Percentiles rank a stretch among this genome's conserved stretches.
Evolutionary conservation across 1,140 invertebrate species (phyloP).

Genomic region (Heliconius melpomene): DNA sequence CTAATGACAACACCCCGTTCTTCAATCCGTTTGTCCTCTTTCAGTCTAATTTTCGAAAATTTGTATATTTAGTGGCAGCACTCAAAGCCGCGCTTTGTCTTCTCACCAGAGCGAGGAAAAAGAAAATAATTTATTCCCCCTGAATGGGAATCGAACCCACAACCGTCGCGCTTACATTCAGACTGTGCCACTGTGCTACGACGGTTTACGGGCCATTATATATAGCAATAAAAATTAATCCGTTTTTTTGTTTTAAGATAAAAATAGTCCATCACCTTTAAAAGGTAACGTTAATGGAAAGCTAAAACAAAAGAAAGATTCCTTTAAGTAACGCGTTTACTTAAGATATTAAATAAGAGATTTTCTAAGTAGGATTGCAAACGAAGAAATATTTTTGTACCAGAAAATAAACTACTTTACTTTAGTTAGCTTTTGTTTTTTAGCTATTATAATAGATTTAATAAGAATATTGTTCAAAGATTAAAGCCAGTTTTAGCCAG

Average conservation of each 20-base stretch:
- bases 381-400: not conserved
- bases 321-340: not conserved
- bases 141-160: too few relatives aligned
- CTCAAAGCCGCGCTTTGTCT: too few relatives aligned
- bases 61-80: too few relatives aligned
- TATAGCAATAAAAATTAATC: not conserved
- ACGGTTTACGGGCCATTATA: too few relatives aligned
- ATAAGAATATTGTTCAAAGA: not conserved
- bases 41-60: too few relatives aligned
- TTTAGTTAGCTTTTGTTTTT: not conserved
- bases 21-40: too few relatives aligned
- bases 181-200: too few relatives aligned
- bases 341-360: not conserved
- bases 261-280: not conserved
- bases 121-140: too few relatives aligned
- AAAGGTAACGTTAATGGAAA: not conserved
- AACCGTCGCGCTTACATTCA: too few relatives aligned
- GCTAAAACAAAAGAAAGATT: not conserved
- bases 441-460: not conserved
- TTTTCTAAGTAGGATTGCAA: not conserved
- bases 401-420: not conserved
- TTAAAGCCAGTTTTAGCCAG: not conserved
- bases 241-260: not conserved
- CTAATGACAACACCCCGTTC: too few relatives aligned
- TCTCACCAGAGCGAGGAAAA: too few relatives aligned